Percentiles rank a stretch among this genome's conserved stretches.
phyloP scores from a whole-genome alignment of 2,888 invertebrate species.

The Hoplodrina blanda region DNA sequence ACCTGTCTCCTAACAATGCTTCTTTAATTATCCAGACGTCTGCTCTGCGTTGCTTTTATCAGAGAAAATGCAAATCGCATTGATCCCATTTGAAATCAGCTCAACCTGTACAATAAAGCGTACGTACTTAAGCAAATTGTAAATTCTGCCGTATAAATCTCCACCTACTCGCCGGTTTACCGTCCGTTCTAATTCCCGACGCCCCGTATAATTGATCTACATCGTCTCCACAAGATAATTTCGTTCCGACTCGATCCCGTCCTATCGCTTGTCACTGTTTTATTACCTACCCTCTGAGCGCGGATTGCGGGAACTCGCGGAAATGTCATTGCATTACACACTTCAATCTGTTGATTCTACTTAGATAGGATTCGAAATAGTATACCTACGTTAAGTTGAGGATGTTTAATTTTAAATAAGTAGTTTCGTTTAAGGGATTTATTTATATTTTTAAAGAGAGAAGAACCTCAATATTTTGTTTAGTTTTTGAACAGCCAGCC shows the following conservation, averaged over 20 bases:
- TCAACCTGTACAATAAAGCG: conserved; percentile 30
- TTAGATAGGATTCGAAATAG: conserved; percentile 31
- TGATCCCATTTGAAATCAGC: conserved; percentile 26
- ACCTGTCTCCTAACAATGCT: conserved; percentile 4
- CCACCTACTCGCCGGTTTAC: conserved; percentile 73
- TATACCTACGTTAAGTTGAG: conserved; percentile 11
- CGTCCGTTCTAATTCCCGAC: conserved; percentile 71
- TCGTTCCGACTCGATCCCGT: conserved; percentile 73
- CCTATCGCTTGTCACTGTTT: conserved; percentile 71
- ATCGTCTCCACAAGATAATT: conserved; percentile 76
- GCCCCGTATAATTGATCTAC: conserved; percentile 76
- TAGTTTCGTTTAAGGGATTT: not conserved
- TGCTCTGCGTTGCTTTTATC: conserved; percentile 5
- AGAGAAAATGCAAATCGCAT: conserved; percentile 19
- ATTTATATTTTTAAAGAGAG: not conserved
- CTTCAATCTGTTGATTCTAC: conserved; percentile 52
- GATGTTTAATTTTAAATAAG: conserved; percentile 17
- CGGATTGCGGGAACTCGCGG: conserved; percentile 64
- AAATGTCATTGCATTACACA: conserved; percentile 65
- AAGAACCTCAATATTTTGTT: not conserved
- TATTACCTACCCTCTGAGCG: conserved; percentile 68
- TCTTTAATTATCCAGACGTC: not conserved
- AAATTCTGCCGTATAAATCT: conserved; percentile 73
- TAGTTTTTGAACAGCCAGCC: not conserved
- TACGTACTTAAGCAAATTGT: conserved; percentile 61